Evolutionary conservation across 1,140 invertebrate genomes (phyloP).

Genomic region (Pogonomyrmex californicus): DNA sequence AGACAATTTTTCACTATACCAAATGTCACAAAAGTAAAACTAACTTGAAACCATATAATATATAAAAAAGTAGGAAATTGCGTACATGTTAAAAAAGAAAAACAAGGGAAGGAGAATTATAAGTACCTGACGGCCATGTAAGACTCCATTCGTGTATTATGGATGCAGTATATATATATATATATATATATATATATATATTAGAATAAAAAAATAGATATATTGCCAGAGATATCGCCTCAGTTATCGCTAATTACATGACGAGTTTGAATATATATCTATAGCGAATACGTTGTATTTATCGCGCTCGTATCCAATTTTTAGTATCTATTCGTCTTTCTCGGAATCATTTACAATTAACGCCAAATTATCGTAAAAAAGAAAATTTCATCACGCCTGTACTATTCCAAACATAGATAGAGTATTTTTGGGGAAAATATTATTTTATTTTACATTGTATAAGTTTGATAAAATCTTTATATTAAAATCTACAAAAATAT

Average conservation of each 20-base stretch:
- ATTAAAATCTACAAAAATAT: conserved; percentile 45
- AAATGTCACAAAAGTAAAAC: not conserved
- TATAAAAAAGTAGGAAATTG: conserved; percentile 5
- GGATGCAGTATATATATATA: not conserved
- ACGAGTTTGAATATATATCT: conserved; percentile 41
- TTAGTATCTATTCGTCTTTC: not conserved
- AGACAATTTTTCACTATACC: conserved; percentile 42
- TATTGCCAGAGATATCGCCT: conserved; percentile 3
- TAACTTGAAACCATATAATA: not conserved
- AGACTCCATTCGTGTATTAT: conserved; percentile 26
- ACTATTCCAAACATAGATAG: not conserved
- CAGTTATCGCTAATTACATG: conserved; percentile 22
- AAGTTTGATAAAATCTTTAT: conserved; percentile 58
- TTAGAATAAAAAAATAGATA: not conserved
- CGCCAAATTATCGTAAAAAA: conserved; percentile 53
- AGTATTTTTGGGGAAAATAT: conserved; percentile 54
- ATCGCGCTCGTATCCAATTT: conserved; percentile 10
- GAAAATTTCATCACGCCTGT: not conserved
- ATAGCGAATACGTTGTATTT: conserved; percentile 25
- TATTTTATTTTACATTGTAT: conserved; percentile 50
- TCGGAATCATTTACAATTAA: not conserved
- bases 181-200: not conserved
- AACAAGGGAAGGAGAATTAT: conserved; percentile 3
- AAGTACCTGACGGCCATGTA: conserved; percentile 68
- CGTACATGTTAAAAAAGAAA: conserved; percentile 20